Percentiles rank a stretch among this genome's conserved stretches.
These are phyloP conservation scores for Heliangelus exortis DNA, from an alignment of 2,797 vertebrate species.

Conservation along the genomic window DNA sequence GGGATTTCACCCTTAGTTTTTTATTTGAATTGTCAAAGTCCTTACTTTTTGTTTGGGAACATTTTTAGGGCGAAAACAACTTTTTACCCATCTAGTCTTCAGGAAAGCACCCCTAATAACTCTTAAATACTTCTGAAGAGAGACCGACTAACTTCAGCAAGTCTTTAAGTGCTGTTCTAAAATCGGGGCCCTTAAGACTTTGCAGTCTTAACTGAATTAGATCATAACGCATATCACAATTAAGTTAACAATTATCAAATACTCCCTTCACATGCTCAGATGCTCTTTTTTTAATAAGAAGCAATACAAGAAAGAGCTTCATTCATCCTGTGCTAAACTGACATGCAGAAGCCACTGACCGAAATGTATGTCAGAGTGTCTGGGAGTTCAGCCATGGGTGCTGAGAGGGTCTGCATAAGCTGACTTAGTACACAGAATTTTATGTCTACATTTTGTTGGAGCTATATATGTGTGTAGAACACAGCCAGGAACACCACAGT, in stretches of 20 bases:
- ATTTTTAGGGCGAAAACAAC: background rate
- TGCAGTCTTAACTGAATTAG: background rate
- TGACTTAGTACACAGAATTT: background rate
- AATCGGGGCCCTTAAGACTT: background rate
- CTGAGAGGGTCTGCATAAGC: background rate
- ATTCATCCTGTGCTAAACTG: background rate
- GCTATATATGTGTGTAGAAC: background rate
- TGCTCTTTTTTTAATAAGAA: background rate
- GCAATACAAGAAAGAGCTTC: background rate
- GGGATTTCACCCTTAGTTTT: background rate
- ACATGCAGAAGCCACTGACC: background rate
- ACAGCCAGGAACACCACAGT: background rate
- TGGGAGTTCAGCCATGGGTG: background rate
- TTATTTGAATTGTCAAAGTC: background rate
- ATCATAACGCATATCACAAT: background rate
- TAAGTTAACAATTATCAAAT: background rate
- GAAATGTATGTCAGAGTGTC: background rate
- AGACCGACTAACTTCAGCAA: background rate
- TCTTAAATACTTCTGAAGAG: background rate
- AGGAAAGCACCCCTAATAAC: background rate
- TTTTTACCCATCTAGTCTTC: background rate
- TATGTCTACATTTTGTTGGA: background rate
- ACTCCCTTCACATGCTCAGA: background rate
- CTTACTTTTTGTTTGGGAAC: background rate
- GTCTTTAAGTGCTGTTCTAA: background rate